Conservation (phyloP, 2,888 invertebrate species). For the Dryococelus australis region DNA sequence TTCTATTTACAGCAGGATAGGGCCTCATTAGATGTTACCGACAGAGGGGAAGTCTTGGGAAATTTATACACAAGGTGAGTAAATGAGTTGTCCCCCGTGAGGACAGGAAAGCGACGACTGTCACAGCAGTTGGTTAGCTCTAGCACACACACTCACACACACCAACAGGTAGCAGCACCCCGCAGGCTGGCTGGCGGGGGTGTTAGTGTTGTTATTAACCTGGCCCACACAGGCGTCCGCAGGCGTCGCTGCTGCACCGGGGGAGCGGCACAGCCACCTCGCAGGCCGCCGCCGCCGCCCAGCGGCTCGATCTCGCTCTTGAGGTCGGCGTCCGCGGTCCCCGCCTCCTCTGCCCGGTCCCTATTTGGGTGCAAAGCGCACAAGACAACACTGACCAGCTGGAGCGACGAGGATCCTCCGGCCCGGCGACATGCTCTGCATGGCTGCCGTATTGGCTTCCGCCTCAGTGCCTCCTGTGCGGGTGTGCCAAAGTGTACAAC, state of each 20-base stretch:
- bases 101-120: too few species aligned
- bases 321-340: conserved; percentile 54
- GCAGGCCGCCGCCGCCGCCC: conserved; percentile 58
- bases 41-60: too few species aligned
- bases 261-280: conserved; percentile 50
- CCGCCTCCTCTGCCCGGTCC: conserved; percentile 63
- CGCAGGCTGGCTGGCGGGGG: too few species aligned
- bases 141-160: too few species aligned
- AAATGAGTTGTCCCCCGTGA: too few species aligned
- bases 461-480: conserved; percentile 63
- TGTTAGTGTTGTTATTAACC: conserved; percentile 59
- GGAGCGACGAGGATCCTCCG: not conserved
- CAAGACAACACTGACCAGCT: not conserved
- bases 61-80: too few species aligned
- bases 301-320: conserved; percentile 47
- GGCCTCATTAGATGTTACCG: too few species aligned
- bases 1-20: too few species aligned
- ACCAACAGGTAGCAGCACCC: too few species aligned
- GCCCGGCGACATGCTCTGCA: too few species aligned
- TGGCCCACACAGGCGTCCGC: conserved; percentile 83
- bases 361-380: conserved; percentile 29
- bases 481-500: conserved; percentile 18
- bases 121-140: too few species aligned
- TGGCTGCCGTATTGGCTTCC: too few species aligned
- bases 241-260: conserved; percentile 75